A percentile compares a stretch with the other conserved stretches of the same genome.
phyloP scores from a whole-genome alignment of 2,113 vertebrate genomes.

The Pteronura brasiliensis region DNA sequence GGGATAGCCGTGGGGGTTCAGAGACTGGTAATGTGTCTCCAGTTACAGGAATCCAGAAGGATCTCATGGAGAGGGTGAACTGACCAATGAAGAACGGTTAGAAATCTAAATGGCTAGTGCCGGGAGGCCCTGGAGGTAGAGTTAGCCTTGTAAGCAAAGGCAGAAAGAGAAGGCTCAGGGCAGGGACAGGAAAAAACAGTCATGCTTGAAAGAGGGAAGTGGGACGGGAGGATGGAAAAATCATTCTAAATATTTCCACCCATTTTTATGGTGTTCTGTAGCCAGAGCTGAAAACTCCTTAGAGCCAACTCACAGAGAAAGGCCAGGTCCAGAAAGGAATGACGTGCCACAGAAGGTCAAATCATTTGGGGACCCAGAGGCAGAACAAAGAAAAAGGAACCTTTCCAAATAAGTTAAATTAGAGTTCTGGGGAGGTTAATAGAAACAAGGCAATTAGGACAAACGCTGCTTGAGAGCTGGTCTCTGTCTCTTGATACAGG shows the following conservation, averaged over 20 bases:
- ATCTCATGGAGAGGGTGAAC: neutral
- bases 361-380: neutral
- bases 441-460: slow-evolving; percentile 53
- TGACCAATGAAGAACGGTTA: neutral
- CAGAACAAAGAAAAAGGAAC: neutral
- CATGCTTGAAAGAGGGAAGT: neutral
- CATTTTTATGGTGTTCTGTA: neutral
- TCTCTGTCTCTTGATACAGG: neutral
- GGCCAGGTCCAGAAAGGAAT: neutral
- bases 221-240: neutral
- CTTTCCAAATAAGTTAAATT: slow-evolving; percentile 3
- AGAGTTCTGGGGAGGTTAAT: neutral
- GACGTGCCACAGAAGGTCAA: neutral
- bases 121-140: neutral
- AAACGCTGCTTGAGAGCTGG: neutral
- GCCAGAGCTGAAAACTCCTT: neutral
- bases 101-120: neutral
- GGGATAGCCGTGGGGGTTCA: fast-evolving
- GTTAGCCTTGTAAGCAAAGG: neutral
- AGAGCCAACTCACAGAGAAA: neutral
- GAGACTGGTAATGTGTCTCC: neutral
- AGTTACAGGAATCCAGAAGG: neutral
- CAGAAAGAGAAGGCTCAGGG: neutral
- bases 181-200: neutral
- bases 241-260: neutral